Base-by-base conservation (phyloP, 2,888 invertebrate genomes). In the Ellobium chinense region DNA sequence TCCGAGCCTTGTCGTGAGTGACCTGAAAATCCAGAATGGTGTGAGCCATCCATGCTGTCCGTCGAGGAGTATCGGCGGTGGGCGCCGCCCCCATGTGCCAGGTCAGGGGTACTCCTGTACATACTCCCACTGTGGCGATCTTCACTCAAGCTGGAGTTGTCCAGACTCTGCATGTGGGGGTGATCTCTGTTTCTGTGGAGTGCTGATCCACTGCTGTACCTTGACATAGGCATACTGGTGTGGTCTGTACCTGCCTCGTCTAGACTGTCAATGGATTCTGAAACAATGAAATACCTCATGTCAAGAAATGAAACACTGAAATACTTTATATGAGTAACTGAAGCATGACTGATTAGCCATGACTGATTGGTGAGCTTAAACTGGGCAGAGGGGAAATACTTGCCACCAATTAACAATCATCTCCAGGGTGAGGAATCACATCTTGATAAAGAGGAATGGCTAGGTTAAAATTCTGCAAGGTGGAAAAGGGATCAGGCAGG, bases 1-100 rank as follows among this genome's bases (percentile, higher is more conserved):
- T 88, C 90, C 0, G 91, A 91, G 0, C 90, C 89, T 80, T 90
- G 89, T 12, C 90, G 72, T 4, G 89, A 90, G 83, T 91, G 91
- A 62, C 84, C 86, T 24, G 75, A 75, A 1, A 70, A 70, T 7
- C 80, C 80, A 12, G 80, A 80, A 65, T 84, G 80, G 82, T 83
- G 84, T 21, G 83, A 83, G 65, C 85, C 88, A 70, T 91, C 90
- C 68, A 87, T 82, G 83, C 90, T 91, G 84, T 91, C 91, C 0
- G 87, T 87, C 18, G 90, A 90, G 3, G 89, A 89, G 36, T 89
- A 88, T 56, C 90, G 77, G 37, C 85, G 83, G 78, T 89, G 89
- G 76, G 83, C 86, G n/a, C 27, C 34, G 12, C 56, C 24, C 27
- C 74, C 82, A 27, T 82, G 83, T 7, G 86, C 83, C 9, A 89